phyloP scores from a whole-genome alignment of 2,888 invertebrate species.

The Fabriciana adippe region DNA sequence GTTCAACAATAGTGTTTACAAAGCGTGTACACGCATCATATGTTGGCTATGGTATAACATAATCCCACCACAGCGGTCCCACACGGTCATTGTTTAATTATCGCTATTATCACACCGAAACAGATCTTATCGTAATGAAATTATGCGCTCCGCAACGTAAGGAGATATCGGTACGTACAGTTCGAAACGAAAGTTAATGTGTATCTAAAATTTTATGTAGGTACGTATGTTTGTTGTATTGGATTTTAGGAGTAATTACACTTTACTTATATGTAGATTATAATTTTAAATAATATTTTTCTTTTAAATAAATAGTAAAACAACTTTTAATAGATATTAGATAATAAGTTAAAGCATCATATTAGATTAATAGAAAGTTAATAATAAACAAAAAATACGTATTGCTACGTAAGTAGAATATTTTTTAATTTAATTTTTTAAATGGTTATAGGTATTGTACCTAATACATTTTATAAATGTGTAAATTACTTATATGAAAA shows the following conservation, averaged over 20 bases:
- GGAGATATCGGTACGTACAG: constrained; percentile 44
- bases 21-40: constrained; percentile 7
- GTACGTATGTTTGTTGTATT: no score
- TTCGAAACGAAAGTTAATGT: constrained; percentile 26
- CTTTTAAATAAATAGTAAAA: no score
- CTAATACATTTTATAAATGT: background rate
- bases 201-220: no score
- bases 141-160: constrained; percentile 59
- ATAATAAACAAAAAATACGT: no score
- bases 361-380: no score
- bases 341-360: no score
- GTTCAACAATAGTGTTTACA: background rate
- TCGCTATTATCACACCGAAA: constrained; percentile 45
- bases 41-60: constrained; percentile 13
- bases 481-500: background rate
- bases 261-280: no score
- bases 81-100: constrained; percentile 50
- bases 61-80: constrained; percentile 39
- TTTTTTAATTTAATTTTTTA: no score
- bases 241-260: no score
- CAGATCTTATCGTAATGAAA: constrained; percentile 58
- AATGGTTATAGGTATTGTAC: background rate
- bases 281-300: no score
- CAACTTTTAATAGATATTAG: no score
- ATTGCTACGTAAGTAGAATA: no score